Percentiles rank a stretch among this genome's conserved stretches.
phyloP scores from a whole-genome alignment of 2,888 invertebrate genomes.

The Cecidostiba fungosa region DNA sequence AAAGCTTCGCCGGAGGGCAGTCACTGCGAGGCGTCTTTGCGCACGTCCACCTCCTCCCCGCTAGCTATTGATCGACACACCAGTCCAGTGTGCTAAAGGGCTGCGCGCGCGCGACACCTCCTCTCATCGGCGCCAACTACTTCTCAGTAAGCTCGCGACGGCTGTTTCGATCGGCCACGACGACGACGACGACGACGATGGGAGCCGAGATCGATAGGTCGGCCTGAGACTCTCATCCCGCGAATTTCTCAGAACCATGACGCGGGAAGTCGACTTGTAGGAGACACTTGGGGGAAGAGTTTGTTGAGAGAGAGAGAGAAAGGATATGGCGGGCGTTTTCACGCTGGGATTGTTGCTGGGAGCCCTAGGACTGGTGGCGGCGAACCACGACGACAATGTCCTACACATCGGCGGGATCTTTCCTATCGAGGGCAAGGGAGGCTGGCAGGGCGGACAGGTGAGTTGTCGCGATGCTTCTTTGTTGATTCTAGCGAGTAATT shows the following conservation, averaged over 20 bases:
- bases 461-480: slow-evolving; percentile 48
- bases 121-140: neutral
- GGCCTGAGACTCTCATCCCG: slow-evolving; percentile 4
- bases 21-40: neutral
- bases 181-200: neutral
- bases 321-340: neutral
- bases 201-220: neutral
- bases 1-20: neutral
- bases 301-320: neutral
- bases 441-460: slow-evolving; percentile 98
- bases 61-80: neutral
- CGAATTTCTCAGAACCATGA: neutral
- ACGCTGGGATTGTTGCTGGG: neutral
- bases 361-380: neutral
- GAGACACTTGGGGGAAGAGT: neutral
- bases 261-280: neutral
- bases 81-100: neutral
- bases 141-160: neutral
- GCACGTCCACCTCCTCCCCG: neutral
- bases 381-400: slow-evolving; percentile 83
- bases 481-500: neutral
- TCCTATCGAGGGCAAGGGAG: slow-evolving; percentile 97
- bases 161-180: slow-evolving; percentile 12
- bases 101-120: slow-evolving; percentile 3
- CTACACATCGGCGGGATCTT: slow-evolving; percentile 99